Evolutionary conservation across 53 echinoderm and acorn worm genomes (phyloP).

Genomic region (Hippasteria phrygiana): DNA sequence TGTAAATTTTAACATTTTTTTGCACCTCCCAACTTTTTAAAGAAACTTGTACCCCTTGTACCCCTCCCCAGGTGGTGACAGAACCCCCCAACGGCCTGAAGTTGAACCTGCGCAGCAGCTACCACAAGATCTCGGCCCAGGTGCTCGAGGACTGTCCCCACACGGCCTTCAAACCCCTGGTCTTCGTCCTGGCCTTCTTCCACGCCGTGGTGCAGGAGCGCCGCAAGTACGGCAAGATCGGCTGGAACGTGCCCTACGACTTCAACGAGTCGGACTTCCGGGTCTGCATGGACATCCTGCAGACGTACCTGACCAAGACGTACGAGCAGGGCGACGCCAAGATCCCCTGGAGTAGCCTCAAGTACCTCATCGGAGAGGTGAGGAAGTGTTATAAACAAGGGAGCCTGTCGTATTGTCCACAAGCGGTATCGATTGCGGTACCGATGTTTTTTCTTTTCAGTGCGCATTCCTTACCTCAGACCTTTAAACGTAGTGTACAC

Average conservation of each 20-base stretch:
- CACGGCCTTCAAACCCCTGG: slow-evolving; percentile 90
- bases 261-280: slow-evolving; percentile 99
- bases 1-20: background rate
- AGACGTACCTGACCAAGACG: slow-evolving; percentile 94
- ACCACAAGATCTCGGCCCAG: slow-evolving; percentile 95
- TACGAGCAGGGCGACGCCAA: slow-evolving; percentile 91
- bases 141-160: slow-evolving; percentile 96
- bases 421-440: too few species aligned
- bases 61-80: slow-evolving; percentile 84
- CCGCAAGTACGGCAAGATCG: slow-evolving; percentile 98
- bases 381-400: background rate
- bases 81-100: slow-evolving; percentile 99
- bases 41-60: background rate
- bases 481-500: too few species aligned
- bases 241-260: slow-evolving; percentile 99
- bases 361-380: slow-evolving; percentile 98
- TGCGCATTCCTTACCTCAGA: too few species aligned
- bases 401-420: background rate
- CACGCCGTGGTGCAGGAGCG: slow-evolving; percentile 99
- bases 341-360: slow-evolving; percentile 98
- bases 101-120: slow-evolving; percentile 95
- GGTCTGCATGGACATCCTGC: slow-evolving; percentile 92
- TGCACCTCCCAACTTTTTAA: background rate
- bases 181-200: slow-evolving; percentile 97
- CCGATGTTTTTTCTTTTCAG: too few species aligned